Base-by-base conservation (phyloP, 2,888 invertebrate genomes). In the Agelastica alni region DNA sequence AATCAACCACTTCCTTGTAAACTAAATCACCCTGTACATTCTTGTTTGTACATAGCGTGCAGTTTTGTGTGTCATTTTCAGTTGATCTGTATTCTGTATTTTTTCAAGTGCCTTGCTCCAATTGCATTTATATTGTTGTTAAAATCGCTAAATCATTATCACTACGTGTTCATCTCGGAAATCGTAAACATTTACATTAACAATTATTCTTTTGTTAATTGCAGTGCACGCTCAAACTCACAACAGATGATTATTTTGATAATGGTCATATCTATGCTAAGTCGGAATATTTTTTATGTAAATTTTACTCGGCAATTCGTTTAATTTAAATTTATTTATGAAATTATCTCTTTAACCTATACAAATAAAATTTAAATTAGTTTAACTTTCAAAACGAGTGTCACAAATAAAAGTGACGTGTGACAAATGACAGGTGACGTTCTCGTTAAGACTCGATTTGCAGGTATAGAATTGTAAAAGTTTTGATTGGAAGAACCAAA, bases 21-120 rank as follows among this genome's bases (percentile, higher is more conserved):
- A n/a, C n/a, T n/a, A n/a, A n/a, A 26, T 4, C 10, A 36, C 5
- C 36, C 6, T 17, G 18, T 37, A 17, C 18, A 18, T 20, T 20
- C 17, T 20, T 4, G n/a, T 18, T 20, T 39, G 18, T 41, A 20
- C 30, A 48, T 39, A 39, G 39, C 31, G 26, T 26, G 30, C 39
- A 31, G 39, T 41, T 48, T 41, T 48, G 30, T 48, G 17, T 48
- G 48, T 48, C 48, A 48, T 48, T 48, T 48, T 48, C 48, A 20
- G 4, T 37, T 37, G 18, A 10, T 37, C 18, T 39, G 39, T 39
- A 18, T 30, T n/a, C n/a, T n/a, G n/a, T n/a, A n/a, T n/a, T n/a
- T 39, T 48, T 41, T 48, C 30, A 39, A 47, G 47, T 41, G 41
- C n/a, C 39, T 32, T 41, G 41, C 49, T 49, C 49, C 49, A 49